Evolutionary conservation across 2,797 vertebrate genomes (phyloP).

Genomic region (Trematomus bernacchii): DNA sequence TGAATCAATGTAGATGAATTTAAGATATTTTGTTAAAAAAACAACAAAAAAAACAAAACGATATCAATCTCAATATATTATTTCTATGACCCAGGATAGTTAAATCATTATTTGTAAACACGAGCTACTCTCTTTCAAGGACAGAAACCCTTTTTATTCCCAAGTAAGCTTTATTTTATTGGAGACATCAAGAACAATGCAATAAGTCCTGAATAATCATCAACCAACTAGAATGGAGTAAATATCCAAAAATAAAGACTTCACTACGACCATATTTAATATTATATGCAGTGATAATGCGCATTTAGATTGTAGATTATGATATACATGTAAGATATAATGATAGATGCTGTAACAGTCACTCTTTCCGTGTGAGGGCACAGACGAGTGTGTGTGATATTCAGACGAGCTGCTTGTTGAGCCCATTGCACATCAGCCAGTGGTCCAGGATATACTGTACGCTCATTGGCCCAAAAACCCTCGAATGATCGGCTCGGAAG

Average conservation of each 20-base stretch:
- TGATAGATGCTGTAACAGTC: neutral
- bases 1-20: too few relatives aligned
- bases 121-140: too few relatives aligned
- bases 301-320: neutral
- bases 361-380: constrained; percentile 17
- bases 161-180: too few relatives aligned
- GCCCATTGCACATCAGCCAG: constrained; percentile 63
- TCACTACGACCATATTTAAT: neutral
- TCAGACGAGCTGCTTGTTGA: constrained; percentile 45
- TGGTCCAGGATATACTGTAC: constrained; percentile 62
- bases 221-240: neutral
- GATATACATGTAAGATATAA: neutral
- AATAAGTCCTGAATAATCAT: neutral
- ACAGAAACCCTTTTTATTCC: too few relatives aligned
- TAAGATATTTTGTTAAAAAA: too few relatives aligned
- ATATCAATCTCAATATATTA: too few relatives aligned
- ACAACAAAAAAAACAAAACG: too few relatives aligned
- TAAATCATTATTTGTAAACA: too few relatives aligned
- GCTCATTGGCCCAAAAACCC: constrained; percentile 79
- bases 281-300: neutral
- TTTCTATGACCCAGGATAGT: too few relatives aligned
- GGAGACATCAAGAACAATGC: too few relatives aligned
- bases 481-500: constrained; percentile 83
- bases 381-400: constrained; percentile 29
- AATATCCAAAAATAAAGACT: neutral